A percentile compares a stretch with the other conserved stretches of the same genome.
phyloP scores from a whole-genome alignment of 64 coral and sea anemone genomes.

The Pocillopora damicornis region DNA sequence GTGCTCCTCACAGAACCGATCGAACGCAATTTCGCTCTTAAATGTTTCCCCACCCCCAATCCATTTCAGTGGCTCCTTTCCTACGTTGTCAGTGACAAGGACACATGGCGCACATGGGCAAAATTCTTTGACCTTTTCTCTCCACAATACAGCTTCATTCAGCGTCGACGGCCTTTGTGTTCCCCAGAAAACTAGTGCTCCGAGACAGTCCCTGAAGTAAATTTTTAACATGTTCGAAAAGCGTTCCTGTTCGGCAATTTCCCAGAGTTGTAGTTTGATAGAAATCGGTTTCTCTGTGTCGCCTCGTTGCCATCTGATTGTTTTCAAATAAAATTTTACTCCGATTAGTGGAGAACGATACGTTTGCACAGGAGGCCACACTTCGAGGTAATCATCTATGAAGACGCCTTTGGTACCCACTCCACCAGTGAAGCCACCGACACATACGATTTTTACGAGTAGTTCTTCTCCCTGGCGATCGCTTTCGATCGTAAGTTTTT shows the following conservation, averaged over 20 bases:
- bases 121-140: slow-evolving; percentile 34
- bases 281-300: not conserved
- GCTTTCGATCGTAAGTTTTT: slow-evolving; percentile 16
- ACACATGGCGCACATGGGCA: slow-evolving; percentile 18
- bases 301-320: slow-evolving; percentile 33
- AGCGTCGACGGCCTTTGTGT: slow-evolving; percentile 37
- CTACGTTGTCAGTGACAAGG: slow-evolving; percentile 50
- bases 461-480: not conserved
- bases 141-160: slow-evolving; percentile 45
- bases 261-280: slow-evolving; percentile 54
- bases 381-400: slow-evolving; percentile 58
- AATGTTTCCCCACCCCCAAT: slow-evolving; percentile 22
- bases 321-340: slow-evolving; percentile 33
- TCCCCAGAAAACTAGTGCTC: slow-evolving; percentile 63
- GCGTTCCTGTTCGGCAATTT: slow-evolving; percentile 53
- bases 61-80: not conserved
- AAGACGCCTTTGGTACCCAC: slow-evolving; percentile 41
- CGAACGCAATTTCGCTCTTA: slow-evolving; percentile 43
- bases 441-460: slow-evolving; percentile 51
- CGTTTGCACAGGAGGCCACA: slow-evolving; percentile 29
- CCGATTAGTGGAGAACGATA: slow-evolving; percentile 42
- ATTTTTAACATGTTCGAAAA: slow-evolving; percentile 24
- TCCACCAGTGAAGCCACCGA: slow-evolving; percentile 39
- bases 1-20: slow-evolving; percentile 44
- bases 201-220: slow-evolving; percentile 40